phyloP scores from a whole-genome alignment of 1,140 invertebrate species.

The Parasteatoda tepidariorum region DNA sequence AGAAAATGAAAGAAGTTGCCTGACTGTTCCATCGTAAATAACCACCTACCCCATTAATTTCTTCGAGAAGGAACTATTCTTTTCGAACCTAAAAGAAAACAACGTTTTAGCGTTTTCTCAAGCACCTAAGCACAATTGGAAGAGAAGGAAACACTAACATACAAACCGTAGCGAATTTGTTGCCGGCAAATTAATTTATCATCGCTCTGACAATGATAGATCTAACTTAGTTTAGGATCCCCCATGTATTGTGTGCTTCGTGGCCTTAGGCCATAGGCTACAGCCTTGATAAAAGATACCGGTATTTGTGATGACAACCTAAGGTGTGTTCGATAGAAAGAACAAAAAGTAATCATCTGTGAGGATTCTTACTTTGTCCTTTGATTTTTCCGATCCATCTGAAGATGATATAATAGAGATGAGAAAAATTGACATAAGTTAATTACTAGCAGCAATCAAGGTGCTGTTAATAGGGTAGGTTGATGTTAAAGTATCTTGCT shows the following conservation, averaged over 20 bases:
- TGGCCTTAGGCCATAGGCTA: neutral
- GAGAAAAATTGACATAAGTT: slow-evolving; percentile 21
- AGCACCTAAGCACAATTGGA: neutral
- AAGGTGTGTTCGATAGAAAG: neutral
- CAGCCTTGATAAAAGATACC: neutral
- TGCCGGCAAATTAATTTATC: slow-evolving; percentile 43
- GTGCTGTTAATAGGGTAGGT: neutral
- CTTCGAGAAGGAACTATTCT: slow-evolving; percentile 3
- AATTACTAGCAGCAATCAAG: slow-evolving; percentile 18
- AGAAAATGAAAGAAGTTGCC: neutral
- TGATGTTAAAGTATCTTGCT: neutral
- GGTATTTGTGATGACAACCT: slow-evolving; percentile 16
- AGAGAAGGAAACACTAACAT: neutral
- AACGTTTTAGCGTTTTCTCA: neutral
- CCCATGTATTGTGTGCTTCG: neutral
- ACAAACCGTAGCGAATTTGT: slow-evolving; percentile 10
- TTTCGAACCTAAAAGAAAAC: neutral
- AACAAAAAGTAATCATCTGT: neutral
- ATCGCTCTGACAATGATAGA: slow-evolving; percentile 32
- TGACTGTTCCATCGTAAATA: neutral
- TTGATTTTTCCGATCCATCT: neutral
- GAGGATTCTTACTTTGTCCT: neutral
- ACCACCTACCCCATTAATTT: slow-evolving; percentile 22
- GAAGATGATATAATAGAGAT: neutral
- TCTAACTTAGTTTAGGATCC: slow-evolving; percentile 20